These are phyloP conservation scores for Diarsia rubi DNA, from an alignment of 2,888 invertebrate species.

Conservation along the genomic window DNA sequence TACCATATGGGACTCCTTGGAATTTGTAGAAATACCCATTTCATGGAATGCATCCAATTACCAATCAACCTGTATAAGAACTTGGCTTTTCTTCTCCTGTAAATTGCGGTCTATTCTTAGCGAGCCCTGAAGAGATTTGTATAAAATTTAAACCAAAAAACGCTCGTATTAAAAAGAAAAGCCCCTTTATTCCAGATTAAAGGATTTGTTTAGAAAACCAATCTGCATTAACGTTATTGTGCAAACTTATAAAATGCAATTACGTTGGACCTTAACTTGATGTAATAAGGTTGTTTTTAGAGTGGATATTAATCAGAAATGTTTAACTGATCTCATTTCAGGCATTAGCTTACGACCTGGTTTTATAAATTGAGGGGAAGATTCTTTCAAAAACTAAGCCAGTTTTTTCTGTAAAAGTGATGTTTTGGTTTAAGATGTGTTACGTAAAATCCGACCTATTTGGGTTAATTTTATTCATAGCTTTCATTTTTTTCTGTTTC, in stretches of 20 bases:
- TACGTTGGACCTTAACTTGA: constrained; percentile 1
- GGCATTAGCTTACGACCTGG: constrained; percentile 58
- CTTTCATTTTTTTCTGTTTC: neutral
- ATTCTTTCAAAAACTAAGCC: constrained; percentile 37
- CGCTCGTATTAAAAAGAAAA: constrained; percentile 55
- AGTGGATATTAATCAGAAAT: neutral
- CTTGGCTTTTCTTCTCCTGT: neutral
- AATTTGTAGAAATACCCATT: too few relatives aligned
- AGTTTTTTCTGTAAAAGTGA: constrained; percentile 15
- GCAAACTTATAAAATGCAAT: constrained; percentile 31
- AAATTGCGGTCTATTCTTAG: constrained; percentile 1
- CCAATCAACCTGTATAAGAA: too few relatives aligned
- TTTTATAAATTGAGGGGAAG: constrained; percentile 55
- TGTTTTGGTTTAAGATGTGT: constrained; percentile 3
- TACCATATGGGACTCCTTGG: too few relatives aligned
- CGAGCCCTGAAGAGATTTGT: constrained; percentile 14
- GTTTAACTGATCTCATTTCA: constrained; percentile 52
- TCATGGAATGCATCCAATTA: too few relatives aligned
- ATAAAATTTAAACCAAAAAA: constrained; percentile 47
- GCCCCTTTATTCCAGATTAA: constrained; percentile 59
- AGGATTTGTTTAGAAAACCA: constrained; percentile 67
- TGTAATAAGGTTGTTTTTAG: neutral
- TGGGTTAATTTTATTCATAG: neutral
- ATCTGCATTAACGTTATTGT: constrained; percentile 62
- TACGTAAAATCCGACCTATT: constrained; percentile 2